Conservation (phyloP, 2,888 invertebrate species). For the Drosophila colorata region DNA sequence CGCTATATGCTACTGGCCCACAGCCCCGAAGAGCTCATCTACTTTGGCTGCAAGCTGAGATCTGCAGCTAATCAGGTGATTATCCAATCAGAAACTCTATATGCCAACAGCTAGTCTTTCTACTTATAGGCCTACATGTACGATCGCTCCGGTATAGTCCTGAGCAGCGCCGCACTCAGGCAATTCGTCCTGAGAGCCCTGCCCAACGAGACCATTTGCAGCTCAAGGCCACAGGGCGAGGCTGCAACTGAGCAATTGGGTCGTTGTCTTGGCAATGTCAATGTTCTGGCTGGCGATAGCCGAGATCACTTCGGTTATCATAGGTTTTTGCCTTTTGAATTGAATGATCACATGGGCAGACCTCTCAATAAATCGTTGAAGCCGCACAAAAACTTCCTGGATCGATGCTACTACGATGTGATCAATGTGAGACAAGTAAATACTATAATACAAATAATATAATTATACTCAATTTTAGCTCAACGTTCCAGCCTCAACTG, state of each 20-base stretch:
- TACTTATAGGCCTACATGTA: constrained; percentile 91
- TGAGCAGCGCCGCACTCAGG: constrained; percentile 92
- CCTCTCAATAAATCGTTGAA: constrained; percentile 42
- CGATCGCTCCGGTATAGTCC: constrained; percentile 95
- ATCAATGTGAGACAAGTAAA: constrained; percentile 46
- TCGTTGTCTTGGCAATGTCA: constrained; percentile 91
- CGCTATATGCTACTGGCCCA: constrained; percentile 92
- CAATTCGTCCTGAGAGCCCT: constrained; percentile 91
- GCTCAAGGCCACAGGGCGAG: constrained; percentile 84
- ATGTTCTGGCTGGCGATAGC: constrained; percentile 94
- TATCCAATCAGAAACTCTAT: constrained; percentile 22
- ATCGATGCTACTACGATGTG: constrained; percentile 44
- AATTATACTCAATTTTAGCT: constrained; percentile 27
- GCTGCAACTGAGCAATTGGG: constrained; percentile 86
- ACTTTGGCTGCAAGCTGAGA: constrained; percentile 96
- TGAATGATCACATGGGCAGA: constrained; percentile 12
- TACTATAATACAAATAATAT: neutral
- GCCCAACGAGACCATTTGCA: constrained; percentile 86
- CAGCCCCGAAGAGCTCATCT: constrained; percentile 90
- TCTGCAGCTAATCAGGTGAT: constrained; percentile 85
- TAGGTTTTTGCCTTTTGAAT: constrained; percentile 61
- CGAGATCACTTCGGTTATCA: constrained; percentile 87
- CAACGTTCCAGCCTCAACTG: constrained; percentile 36
- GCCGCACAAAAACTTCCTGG: constrained; percentile 37
- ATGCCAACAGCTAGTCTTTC: no score